phyloP scores from a whole-genome alignment of 2,888 invertebrate genomes.

The Archips xylosteana region DNA sequence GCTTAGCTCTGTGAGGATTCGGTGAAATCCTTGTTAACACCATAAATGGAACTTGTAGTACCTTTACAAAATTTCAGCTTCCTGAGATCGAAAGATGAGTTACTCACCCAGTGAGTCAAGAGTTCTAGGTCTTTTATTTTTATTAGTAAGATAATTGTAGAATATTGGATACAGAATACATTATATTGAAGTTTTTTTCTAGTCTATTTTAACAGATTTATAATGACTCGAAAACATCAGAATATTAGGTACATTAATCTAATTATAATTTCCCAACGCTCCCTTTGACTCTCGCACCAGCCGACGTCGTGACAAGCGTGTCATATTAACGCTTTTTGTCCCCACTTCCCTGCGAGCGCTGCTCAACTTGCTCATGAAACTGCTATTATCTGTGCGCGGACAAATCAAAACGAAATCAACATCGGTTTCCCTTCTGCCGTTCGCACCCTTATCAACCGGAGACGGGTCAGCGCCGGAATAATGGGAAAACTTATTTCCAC shows the following conservation, averaged over 20 bases:
- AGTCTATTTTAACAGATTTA: neutral
- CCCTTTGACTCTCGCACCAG: slow-evolving; percentile 57
- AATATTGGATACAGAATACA: no score
- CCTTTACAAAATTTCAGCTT: no score
- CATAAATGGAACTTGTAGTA: no score
- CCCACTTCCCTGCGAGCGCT: slow-evolving; percentile 54
- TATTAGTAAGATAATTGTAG: no score
- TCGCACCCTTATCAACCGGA: slow-evolving; percentile 75
- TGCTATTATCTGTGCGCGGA: slow-evolving; percentile 74
- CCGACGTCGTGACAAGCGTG: slow-evolving; percentile 38
- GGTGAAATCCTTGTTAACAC: no score
- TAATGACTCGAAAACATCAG: neutral
- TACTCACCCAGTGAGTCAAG: no score
- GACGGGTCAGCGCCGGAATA: slow-evolving; percentile 71
- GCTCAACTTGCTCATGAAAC: slow-evolving; percentile 72
- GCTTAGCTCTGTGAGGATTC: no score
- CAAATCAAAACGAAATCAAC: slow-evolving; percentile 83
- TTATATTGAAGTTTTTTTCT: neutral
- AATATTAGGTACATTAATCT: neutral
- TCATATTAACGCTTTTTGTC: slow-evolving; percentile 41
- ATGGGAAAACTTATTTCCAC: slow-evolving; percentile 73
- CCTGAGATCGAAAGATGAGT: no score
- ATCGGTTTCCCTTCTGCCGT: slow-evolving; percentile 72
- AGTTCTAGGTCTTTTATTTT: no score
- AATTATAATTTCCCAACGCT: slow-evolving; percentile 17